Evolutionary conservation across 2,113 vertebrate genomes (phyloP), one percentile per base, ranked within the genome.

Genomic region (Ciconia boyciana): DNA sequence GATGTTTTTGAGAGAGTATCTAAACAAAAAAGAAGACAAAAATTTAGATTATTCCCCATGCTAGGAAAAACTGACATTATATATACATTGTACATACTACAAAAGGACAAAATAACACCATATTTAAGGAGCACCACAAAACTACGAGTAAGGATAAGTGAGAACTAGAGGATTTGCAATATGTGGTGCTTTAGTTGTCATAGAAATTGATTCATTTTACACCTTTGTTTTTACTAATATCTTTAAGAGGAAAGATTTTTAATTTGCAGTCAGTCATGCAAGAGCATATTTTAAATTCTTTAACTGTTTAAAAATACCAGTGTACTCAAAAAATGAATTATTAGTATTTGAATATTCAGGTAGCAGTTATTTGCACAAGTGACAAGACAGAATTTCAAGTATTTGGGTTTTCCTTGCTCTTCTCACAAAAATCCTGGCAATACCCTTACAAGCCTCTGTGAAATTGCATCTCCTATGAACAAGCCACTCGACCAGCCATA

Each of bases 1-100:
- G 99, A 99, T 39, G 99, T 99, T 97, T 99, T 99, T 29, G 99
- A 98, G 83, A 99, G 97, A 4, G 99, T 97, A 97, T 99, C 99
- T 99, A 95, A 48, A 93, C 41, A 95, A 4, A 94, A 36, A 65
- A 74, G 21, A 1, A 60, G 32, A 62, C 15, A 93, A 95, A 97
- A 90, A 29, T 7, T 11, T 60, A 41, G 76, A 78, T 93, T 57
- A 69, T 15, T 69, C 22, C 44, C 68, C 48, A 8, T 36, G n/a
- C 65, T 43, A 69, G 13, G 77, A 60, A 97, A 60, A 83, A 52
- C 3, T 61, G 41, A 11, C 44, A 87, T 54, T 88, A 55, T 48
- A 20, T 10, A 81, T 44, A 24, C 21, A 57, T 19, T 48, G 10
- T n/a, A 29, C 46, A 7, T 36, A n/a, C 13, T 58, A 48, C 15